phyloP scores from a whole-genome alignment of 2,113 vertebrate species.

The Pampusana beccarii region DNA sequence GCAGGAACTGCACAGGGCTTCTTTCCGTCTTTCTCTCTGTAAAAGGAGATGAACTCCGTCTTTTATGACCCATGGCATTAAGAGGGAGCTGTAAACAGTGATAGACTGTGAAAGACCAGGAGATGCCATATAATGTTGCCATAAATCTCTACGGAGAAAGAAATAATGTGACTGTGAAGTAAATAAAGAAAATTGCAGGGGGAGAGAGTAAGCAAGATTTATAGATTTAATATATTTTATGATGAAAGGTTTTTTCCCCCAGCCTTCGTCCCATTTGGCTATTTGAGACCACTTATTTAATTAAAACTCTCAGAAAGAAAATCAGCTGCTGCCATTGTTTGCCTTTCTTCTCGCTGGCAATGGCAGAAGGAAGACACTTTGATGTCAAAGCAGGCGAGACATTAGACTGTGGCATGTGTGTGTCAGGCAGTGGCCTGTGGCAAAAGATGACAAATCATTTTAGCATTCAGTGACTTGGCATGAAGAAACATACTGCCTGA shows the following conservation, averaged over 20 bases:
- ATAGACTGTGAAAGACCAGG: conserved; percentile 5
- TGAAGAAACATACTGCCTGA: conserved; percentile 45
- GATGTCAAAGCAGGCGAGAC: conserved; percentile 31
- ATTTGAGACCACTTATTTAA: conserved; percentile 23
- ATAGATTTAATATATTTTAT: conserved; percentile 23
- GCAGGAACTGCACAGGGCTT: neutral
- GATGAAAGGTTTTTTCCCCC: neutral
- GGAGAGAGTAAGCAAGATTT: neutral
- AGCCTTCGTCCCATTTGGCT: neutral
- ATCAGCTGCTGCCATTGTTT: neutral
- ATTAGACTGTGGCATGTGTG: conserved; percentile 18
- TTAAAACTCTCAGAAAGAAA: conserved; percentile 4
- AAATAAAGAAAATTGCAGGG: neutral
- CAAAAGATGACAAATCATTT: conserved; percentile 49
- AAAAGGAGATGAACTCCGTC: neutral
- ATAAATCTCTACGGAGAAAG: neutral
- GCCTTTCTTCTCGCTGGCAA: neutral
- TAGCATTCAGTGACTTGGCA: conserved; percentile 48
- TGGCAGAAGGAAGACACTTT: neutral
- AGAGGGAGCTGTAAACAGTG: neutral
- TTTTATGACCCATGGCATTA: neutral
- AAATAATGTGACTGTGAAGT: neutral
- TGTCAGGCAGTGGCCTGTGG: conserved; percentile 48
- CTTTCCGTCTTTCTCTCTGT: neutral
- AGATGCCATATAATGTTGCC: neutral